Conservation (phyloP, 2,113 vertebrate genomes). For the Sylvilagus bachmani region DNA sequence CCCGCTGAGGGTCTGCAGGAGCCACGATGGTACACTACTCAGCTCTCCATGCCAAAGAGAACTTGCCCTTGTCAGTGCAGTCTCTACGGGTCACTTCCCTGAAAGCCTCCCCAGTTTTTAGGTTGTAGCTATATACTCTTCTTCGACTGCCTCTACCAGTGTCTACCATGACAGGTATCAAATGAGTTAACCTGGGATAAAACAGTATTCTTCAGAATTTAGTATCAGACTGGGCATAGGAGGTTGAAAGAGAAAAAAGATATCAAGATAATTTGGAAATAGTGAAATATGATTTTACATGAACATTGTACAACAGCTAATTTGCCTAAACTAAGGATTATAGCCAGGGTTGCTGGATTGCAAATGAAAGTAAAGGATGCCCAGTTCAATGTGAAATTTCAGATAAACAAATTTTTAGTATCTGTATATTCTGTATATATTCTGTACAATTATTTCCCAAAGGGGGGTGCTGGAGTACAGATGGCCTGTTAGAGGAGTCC, state of each 20-base stretch:
- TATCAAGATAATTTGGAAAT: not conserved
- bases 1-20: not conserved
- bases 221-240: not conserved
- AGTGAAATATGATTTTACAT: slow-evolving; percentile 27
- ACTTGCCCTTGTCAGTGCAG: not conserved
- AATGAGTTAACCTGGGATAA: not conserved
- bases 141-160: not conserved
- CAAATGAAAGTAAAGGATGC: not conserved
- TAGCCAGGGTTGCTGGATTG: not conserved
- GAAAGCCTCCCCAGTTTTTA: not conserved
- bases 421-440: not conserved
- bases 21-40: not conserved
- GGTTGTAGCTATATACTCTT: not conserved
- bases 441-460: slow-evolving; percentile 3
- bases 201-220: not conserved
- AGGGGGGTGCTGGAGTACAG: not conserved
- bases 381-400: not conserved
- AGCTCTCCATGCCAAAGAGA: not conserved
- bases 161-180: not conserved
- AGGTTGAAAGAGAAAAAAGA: not conserved
- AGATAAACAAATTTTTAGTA: not conserved
- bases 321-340: slow-evolving; percentile 12
- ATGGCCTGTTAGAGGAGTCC: not conserved
- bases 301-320: not conserved
- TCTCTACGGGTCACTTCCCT: not conserved